phyloP scores from a whole-genome alignment of 2,113 vertebrate genomes.

The Corythoichthys haematopterus region DNA sequence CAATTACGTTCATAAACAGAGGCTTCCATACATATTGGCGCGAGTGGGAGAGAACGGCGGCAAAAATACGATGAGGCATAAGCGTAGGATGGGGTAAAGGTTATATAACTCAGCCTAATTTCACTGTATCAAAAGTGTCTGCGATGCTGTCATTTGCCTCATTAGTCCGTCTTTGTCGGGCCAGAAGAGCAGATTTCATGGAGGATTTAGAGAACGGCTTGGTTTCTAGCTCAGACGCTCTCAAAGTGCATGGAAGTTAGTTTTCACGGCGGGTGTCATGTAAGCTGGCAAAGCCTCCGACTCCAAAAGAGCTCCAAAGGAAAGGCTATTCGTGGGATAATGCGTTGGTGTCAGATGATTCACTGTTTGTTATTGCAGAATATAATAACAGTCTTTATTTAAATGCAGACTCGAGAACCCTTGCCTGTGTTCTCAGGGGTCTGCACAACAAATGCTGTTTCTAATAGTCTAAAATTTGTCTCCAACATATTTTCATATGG shows the following conservation, averaged over 20 bases:
- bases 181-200: slow-evolving; percentile 63
- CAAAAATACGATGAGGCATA: slow-evolving; percentile 22
- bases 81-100: slow-evolving; percentile 49
- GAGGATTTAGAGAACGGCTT: slow-evolving; percentile 63
- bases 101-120: slow-evolving; percentile 68
- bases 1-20: slow-evolving; percentile 66
- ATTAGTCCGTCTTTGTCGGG: slow-evolving; percentile 65
- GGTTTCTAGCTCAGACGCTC: slow-evolving; percentile 44
- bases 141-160: slow-evolving; percentile 55
- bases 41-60: slow-evolving; percentile 14
- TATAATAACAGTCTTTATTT: slow-evolving; percentile 36
- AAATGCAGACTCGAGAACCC: slow-evolving; percentile 28
- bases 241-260: slow-evolving; percentile 44
- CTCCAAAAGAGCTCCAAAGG: slow-evolving; percentile 47
- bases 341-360: slow-evolving; percentile 43
- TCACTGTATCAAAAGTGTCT: slow-evolving; percentile 55
- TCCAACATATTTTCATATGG: neutral
- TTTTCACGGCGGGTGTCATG: slow-evolving; percentile 44
- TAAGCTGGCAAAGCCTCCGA: slow-evolving; percentile 53
- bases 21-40: slow-evolving; percentile 27
- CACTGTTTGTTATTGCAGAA: slow-evolving; percentile 49
- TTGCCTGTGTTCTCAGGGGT: slow-evolving; percentile 29
- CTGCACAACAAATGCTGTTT: slow-evolving; percentile 35
- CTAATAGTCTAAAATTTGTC: neutral
- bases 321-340: slow-evolving; percentile 40